Conservation (phyloP, 1,140 invertebrate genomes). For the Mycetomoellerius zeteki region DNA sequence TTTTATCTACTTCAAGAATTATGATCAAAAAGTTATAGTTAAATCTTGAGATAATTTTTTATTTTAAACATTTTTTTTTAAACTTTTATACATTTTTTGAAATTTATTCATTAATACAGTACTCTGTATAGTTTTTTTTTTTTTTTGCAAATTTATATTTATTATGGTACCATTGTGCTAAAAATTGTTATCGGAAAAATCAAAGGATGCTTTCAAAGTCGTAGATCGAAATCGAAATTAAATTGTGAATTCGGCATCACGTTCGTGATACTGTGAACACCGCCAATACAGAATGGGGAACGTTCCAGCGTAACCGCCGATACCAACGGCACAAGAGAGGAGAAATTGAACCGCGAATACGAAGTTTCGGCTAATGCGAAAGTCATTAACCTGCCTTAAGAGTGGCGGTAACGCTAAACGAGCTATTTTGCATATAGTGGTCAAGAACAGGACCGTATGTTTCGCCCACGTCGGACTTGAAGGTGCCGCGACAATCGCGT, state of each 20-base stretch:
- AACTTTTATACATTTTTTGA: neutral
- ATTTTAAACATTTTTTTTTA: no score
- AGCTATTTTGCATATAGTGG: constrained; percentile 45
- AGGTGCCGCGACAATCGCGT: constrained; percentile 29
- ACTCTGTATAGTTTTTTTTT: neutral
- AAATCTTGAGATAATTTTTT: neutral
- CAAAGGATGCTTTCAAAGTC: neutral
- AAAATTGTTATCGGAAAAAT: neutral
- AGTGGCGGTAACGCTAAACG: constrained; percentile 18
- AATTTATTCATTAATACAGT: neutral
- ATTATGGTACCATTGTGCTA: neutral
- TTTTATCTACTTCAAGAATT: neutral
- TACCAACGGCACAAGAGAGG: constrained; percentile 5
- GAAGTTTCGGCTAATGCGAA: constrained; percentile 54
- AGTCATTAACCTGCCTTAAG: constrained; percentile 34
- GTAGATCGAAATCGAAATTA: neutral
- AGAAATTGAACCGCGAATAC: constrained; percentile 11
- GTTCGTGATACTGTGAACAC: neutral
- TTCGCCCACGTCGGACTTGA: constrained; percentile 40
- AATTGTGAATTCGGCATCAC: neutral
- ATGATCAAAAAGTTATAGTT: neutral
- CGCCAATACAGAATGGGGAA: constrained; percentile 12
- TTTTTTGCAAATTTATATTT: neutral
- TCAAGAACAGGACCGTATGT: neutral
- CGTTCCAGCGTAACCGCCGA: neutral